Evolutionary conservation across 1,140 invertebrate species (phyloP).

Genomic region (Anthonomus grandis): DNA sequence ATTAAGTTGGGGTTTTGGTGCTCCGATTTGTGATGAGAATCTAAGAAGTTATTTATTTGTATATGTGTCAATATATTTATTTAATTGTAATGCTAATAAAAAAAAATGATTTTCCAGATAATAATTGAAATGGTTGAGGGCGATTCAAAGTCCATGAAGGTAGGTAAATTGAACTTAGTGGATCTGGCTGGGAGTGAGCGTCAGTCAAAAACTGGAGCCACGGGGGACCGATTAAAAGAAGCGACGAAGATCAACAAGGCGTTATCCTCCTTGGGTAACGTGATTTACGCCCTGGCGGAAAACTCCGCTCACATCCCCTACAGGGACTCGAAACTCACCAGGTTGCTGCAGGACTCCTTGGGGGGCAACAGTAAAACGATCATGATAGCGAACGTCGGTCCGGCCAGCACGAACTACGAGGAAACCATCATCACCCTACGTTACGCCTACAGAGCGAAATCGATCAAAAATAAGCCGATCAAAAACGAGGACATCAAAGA

Average conservation of each 20-base stretch:
- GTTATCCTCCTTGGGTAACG: conserved; percentile 88
- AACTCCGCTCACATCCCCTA: conserved; percentile 88
- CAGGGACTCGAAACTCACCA: conserved; percentile 90
- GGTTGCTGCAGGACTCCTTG: conserved; percentile 88
- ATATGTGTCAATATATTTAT: too few species aligned
- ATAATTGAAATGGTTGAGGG: conserved; percentile 94
- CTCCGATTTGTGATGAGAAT: too few species aligned
- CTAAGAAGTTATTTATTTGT: too few species aligned
- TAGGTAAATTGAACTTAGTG: conserved; percentile 72
- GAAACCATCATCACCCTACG: conserved; percentile 90
- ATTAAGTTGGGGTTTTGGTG: too few species aligned
- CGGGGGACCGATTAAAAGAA: conserved; percentile 88
- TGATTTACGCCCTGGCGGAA: conserved; percentile 90
- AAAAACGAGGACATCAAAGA: conserved; percentile 88
- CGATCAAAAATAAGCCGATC: conserved; percentile 92
- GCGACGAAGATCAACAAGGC: conserved; percentile 95
- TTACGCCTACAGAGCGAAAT: conserved; percentile 91
- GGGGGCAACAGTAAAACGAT: conserved; percentile 96
- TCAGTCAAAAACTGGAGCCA: conserved; percentile 87
- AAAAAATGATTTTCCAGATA: conserved; percentile 52
- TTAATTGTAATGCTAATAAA: too few species aligned
- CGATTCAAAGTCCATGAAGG: conserved; percentile 58
- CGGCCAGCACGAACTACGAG: conserved; percentile 94
- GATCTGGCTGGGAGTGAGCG: conserved; percentile 83
- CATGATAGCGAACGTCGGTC: conserved; percentile 96